These are phyloP conservation scores for Tetrax tetrax DNA, from an alignment of 2,113 vertebrate genomes.

Conservation along the genomic window DNA sequence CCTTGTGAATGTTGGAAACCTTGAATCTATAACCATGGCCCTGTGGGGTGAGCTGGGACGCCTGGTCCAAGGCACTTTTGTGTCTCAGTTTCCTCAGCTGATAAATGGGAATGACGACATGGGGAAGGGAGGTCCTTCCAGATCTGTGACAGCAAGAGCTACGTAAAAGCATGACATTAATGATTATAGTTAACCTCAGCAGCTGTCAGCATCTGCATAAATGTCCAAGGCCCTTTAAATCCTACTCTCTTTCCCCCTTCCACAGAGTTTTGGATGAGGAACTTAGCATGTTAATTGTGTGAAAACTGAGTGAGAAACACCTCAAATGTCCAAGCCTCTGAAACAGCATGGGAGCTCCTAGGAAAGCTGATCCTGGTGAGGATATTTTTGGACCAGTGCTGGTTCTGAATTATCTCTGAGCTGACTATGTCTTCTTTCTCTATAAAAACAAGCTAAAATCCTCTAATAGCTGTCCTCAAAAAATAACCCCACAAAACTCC, in stretches of 20 bases:
- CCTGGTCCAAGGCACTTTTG: background rate
- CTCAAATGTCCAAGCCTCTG: background rate
- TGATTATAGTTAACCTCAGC: background rate
- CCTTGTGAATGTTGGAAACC: background rate
- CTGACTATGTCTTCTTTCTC: background rate
- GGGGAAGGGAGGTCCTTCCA: background rate
- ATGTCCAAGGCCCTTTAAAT: background rate
- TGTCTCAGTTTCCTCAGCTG: background rate
- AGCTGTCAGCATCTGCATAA: background rate
- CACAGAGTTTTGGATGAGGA: background rate
- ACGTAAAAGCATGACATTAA: too few relatives aligned
- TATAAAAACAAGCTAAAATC: background rate
- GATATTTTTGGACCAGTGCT: slow-evolving; percentile 65
- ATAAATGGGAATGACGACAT: background rate
- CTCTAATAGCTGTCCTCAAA: background rate
- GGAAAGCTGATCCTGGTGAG: background rate
- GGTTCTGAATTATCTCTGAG: slow-evolving; percentile 34
- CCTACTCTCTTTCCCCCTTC: background rate
- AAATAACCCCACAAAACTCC: background rate
- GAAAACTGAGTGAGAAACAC: background rate
- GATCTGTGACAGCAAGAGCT: background rate
- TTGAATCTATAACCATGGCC: background rate
- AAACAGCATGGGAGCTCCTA: background rate
- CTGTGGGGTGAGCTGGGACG: background rate
- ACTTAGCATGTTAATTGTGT: background rate